Base-by-base conservation (phyloP, 2,797 vertebrate species). In the Chelon auratus region DNA sequence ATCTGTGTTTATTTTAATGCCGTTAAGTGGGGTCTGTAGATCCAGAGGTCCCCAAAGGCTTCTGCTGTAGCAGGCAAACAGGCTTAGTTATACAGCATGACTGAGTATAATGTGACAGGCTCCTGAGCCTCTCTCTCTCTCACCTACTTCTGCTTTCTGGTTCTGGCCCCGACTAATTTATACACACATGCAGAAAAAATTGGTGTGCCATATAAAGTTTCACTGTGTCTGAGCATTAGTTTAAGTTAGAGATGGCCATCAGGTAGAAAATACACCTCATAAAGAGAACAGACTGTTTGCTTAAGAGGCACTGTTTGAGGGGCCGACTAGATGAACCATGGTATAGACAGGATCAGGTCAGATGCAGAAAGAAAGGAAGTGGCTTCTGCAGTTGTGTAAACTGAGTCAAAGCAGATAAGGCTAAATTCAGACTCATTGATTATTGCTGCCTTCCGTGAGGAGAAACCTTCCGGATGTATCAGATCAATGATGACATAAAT, bases 1-100 rank as follows among this genome's bases (percentile, higher is more conserved):
- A 74, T 82, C 84, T 78, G 52, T 80, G 84, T 88, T 89, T 91
- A 91, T 91, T 91, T 89, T 83, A 68, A 90, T 87, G 72, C 72
- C 74, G 84, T 80, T 86, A 79, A 81, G 77, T 82, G 77, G 68
- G 9, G 56, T 82, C 75, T 75, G 52, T 71, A 57, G 63, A 84
- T 77, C 65, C 57, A 36, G 72, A 65, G 50, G 77, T 75, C 55
- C 70, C 71, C 2, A 4, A 33, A 60, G 75, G 69, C 76, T 82
- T 73, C 68, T 68, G 62, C 78, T 40, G 50, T 24, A 33, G 68
- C 82, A 70, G 59, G 72, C 80, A 26, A 68, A 48, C 47, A 3
- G 62, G 57, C 80, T 81, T 77, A 70, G 75, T 66, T 63, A 71
- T 26, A 68, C 60, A 50, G 52, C 70, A 66, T 77, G 72, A 70